Conservation (phyloP, 2,113 vertebrate genomes). For the Chrysochloris asiatica region DNA sequence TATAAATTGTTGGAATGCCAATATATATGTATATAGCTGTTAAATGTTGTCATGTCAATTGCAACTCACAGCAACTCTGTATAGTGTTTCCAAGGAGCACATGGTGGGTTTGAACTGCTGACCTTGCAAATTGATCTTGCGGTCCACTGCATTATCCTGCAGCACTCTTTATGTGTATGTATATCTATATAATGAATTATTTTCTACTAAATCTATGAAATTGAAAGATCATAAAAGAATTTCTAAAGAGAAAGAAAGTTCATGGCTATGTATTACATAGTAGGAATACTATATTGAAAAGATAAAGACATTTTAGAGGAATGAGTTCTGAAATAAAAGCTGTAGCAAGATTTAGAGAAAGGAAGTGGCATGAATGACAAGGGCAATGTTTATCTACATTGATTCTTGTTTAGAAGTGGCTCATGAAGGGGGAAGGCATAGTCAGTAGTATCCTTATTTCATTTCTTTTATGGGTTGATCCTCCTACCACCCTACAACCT, state of each 20-base stretch:
- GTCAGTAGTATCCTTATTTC: fast-evolving
- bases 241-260: background rate
- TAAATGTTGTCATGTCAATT: too few species aligned
- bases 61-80: too few species aligned
- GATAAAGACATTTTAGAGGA: background rate
- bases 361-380: background rate
- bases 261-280: background rate
- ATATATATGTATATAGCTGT: too few species aligned
- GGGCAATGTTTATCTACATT: background rate
- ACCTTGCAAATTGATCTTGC: too few species aligned
- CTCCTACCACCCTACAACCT: background rate
- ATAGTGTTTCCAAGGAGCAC: too few species aligned
- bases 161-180: too few species aligned
- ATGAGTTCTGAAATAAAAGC: background rate
- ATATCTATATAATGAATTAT: background rate
- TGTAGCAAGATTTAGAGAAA: background rate
- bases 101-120: too few species aligned
- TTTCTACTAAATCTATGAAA: background rate
- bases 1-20: too few species aligned
- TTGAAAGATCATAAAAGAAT: background rate
- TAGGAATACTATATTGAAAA: background rate
- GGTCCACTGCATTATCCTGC: too few species aligned
- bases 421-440: fast-evolving
- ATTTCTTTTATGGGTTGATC: background rate
- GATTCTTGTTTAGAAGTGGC: background rate